Evolutionary conservation across 2,113 vertebrate species (phyloP).

Genomic region (Myrmecobius fasciatus): DNA sequence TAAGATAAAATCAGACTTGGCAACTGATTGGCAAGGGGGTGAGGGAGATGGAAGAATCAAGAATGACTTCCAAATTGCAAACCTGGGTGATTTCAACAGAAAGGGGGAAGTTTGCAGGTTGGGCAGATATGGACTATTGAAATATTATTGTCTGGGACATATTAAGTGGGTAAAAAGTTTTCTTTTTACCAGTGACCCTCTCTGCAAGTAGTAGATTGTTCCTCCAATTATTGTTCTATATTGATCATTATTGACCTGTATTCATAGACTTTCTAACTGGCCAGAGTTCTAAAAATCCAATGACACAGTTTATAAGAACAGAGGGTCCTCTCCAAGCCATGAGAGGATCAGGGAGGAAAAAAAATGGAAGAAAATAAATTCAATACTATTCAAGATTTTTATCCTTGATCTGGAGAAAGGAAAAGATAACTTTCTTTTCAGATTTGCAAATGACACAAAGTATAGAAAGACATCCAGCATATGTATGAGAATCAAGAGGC

Average conservation of each 20-base stretch:
- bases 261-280: background rate
- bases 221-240: background rate
- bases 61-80: background rate
- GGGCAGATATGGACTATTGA: background rate
- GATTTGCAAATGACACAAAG: background rate
- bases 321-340: background rate
- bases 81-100: background rate
- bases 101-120: background rate
- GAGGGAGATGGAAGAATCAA: background rate
- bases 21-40: background rate
- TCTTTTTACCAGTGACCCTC: background rate
- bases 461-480: background rate
- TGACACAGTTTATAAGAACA: background rate
- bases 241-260: background rate
- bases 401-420: background rate
- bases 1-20: background rate
- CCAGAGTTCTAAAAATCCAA: background rate
- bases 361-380: background rate
- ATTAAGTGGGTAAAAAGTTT: background rate
- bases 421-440: background rate
- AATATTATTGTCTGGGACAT: background rate
- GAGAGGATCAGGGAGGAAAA: background rate
- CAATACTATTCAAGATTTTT: background rate
- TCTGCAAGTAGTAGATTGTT: background rate
- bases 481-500: background rate